These are phyloP conservation scores for Hirundo rustica DNA, from an alignment of 2,797 vertebrate genomes.

Conservation along the genomic window DNA sequence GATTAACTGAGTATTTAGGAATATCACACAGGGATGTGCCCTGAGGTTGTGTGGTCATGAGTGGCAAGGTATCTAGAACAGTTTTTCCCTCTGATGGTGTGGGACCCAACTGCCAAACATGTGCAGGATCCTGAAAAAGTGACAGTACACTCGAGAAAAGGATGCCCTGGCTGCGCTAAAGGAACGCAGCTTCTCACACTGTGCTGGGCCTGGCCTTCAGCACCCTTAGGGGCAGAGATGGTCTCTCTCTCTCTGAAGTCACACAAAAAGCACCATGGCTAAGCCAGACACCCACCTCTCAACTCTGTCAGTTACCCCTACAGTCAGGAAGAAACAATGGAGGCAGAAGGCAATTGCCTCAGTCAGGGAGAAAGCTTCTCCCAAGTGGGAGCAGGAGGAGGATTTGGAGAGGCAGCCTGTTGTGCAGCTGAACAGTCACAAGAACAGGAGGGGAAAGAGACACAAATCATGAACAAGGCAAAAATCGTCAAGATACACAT, in stretches of 20 bases:
- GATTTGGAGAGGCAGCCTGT: not conserved
- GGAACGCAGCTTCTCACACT: fast-evolving
- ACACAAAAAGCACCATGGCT: not conserved
- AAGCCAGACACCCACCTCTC: not conserved
- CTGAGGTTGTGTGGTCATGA: fast-evolving
- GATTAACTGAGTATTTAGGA: not conserved
- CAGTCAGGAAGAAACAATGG: not conserved
- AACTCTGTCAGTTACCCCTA: not conserved
- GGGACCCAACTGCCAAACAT: not conserved
- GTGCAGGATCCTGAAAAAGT: not conserved
- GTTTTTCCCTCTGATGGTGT: not conserved
- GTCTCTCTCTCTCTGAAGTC: not conserved
- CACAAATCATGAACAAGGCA: not conserved
- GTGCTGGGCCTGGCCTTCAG: not conserved
- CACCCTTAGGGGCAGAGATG: not conserved
- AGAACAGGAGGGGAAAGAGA: not conserved
- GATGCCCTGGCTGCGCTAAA: not conserved
- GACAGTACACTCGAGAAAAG: not conserved
- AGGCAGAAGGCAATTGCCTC: not conserved
- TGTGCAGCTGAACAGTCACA: not conserved
- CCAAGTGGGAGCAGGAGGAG: not conserved
- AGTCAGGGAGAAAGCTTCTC: not conserved
- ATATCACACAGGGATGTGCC: not conserved
- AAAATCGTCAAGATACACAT: not conserved
- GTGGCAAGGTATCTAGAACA: not conserved